phyloP scores from a whole-genome alignment of 2,797 vertebrate species.

The Acrossocheilus fasciatus region DNA sequence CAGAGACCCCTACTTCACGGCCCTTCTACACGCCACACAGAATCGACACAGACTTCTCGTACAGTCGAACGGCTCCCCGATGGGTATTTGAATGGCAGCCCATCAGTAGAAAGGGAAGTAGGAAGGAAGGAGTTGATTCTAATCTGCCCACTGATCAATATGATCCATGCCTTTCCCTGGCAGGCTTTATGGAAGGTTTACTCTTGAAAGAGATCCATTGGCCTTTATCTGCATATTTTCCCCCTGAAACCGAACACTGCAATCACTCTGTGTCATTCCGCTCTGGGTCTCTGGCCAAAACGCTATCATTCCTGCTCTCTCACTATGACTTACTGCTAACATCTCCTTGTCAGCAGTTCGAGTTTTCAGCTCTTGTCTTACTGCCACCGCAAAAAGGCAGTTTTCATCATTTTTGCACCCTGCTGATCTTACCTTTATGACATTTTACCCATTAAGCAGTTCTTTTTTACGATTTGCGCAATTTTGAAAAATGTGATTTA shows the following conservation, averaged over 20 bases:
- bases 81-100: constrained; percentile 47
- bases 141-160: constrained; percentile 53
- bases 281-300: constrained; percentile 20
- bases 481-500: neutral
- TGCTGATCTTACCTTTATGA: constrained; percentile 1
- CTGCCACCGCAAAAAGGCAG: constrained; percentile 7
- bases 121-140: constrained; percentile 43
- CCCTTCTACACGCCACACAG: constrained; percentile 26
- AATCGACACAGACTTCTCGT: constrained; percentile 24
- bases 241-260: constrained; percentile 38
- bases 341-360: constrained; percentile 13
- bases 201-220: constrained; percentile 32
- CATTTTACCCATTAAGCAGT: neutral
- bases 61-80: constrained; percentile 41
- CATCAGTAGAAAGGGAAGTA: constrained; percentile 44
- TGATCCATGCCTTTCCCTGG: constrained; percentile 47
- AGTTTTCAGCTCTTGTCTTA: constrained; percentile 28
- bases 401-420: constrained; percentile 18
- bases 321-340: constrained; percentile 25
- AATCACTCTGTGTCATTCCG: constrained; percentile 48
- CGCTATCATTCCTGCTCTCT: constrained; percentile 22
- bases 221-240: constrained; percentile 53
- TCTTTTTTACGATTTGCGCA: neutral
- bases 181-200: constrained; percentile 53
- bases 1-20: constrained; percentile 24